phyloP scores from a whole-genome alignment of 2,113 vertebrate species.

The Zootoca vivipara region DNA sequence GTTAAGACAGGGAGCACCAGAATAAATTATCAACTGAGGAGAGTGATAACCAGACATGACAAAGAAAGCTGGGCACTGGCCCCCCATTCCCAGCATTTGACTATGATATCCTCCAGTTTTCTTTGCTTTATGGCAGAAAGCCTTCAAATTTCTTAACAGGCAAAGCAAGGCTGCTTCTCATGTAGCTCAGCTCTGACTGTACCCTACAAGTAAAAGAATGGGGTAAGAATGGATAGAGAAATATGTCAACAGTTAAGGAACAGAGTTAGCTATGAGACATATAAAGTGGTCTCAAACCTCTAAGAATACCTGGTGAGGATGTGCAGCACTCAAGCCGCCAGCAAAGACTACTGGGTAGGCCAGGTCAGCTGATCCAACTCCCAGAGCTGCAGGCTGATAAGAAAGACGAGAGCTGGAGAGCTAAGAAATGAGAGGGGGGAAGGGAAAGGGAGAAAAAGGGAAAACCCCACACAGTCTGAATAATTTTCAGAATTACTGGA shows the following conservation, averaged over 20 bases:
- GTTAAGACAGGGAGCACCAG: neutral
- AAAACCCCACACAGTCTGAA: conserved; percentile 48
- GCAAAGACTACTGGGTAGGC: conserved; percentile 84
- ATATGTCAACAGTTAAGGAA: conserved; percentile 19
- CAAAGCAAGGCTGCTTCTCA: neutral
- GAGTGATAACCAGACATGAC: neutral
- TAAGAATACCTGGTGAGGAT: conserved; percentile 89
- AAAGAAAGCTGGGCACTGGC: neutral
- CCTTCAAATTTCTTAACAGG: neutral
- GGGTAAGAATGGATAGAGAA: neutral
- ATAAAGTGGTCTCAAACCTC: conserved; percentile 20
- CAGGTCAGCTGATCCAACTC: conserved; percentile 86
- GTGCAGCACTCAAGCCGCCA: conserved; percentile 81
- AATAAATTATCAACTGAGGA: neutral
- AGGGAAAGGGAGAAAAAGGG: conserved; percentile 41
- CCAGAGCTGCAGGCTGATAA: conserved; percentile 86
- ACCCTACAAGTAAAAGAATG: neutral
- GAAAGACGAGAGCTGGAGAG: conserved; percentile 92
- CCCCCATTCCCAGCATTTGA: neutral
- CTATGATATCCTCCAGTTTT: neutral
- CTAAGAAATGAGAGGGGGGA: conserved; percentile 78
- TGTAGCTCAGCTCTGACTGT: neutral
- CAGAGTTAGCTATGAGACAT: conserved; percentile 2
- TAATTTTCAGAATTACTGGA: conserved; percentile 38
- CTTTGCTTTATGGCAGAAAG: neutral